phyloP scores from a whole-genome alignment of 2,888 invertebrate genomes.

The Thereva nobilitata region DNA sequence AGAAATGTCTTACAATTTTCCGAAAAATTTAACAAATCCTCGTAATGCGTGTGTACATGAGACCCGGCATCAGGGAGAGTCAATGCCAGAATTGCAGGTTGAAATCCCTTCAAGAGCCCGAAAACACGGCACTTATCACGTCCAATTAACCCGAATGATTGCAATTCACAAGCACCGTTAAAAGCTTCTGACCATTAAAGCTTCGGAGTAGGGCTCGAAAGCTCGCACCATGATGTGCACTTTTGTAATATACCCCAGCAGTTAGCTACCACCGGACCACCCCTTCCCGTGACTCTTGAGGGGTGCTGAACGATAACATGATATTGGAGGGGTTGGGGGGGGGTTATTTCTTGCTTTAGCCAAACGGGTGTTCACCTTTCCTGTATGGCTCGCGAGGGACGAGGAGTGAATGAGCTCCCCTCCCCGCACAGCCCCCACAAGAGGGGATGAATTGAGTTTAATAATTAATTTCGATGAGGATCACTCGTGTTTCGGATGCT shows the following conservation, averaged over 20 bases:
- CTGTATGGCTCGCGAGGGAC: conserved; percentile 8
- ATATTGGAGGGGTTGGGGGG: neutral
- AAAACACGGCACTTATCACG: conserved; percentile 32
- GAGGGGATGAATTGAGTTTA: conserved; percentile 32
- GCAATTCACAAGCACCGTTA: conserved; percentile 16
- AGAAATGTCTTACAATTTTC: too few relatives aligned
- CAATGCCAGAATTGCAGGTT: conserved; percentile 20
- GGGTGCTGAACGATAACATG: neutral
- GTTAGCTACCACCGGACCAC: neutral
- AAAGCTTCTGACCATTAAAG: conserved; percentile 34
- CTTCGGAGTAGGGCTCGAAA: conserved; percentile 7
- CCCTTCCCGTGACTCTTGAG: neutral
- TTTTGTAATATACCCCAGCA: too few relatives aligned
- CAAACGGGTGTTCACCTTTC: conserved; percentile 1
- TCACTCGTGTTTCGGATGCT: conserved; percentile 25
- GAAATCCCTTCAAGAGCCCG: conserved; percentile 28
- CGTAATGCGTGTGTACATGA: neutral
- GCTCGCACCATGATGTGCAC: neutral
- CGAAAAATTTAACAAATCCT: too few relatives aligned
- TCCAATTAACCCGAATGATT: conserved; percentile 30
- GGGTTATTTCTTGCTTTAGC: conserved; percentile 17
- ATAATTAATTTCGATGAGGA: conserved; percentile 36
- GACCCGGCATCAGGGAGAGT: conserved; percentile 20
- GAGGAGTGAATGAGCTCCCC: conserved; percentile 17
- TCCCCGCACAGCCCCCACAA: conserved; percentile 1